Evolutionary conservation across 2,797 vertebrate species (phyloP).

Genomic region (Phalanger gymnotis): DNA sequence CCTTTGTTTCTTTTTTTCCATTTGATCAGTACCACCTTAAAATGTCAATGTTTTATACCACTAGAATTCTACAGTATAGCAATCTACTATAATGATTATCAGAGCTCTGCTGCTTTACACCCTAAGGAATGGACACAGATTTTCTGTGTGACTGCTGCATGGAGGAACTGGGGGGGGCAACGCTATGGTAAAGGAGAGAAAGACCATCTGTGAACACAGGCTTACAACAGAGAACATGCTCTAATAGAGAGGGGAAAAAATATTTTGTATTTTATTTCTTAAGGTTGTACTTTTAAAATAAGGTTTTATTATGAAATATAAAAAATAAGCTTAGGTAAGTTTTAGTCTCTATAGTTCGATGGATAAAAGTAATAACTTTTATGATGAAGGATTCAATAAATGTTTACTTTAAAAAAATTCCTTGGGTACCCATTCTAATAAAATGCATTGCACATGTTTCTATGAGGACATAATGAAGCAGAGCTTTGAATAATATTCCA

Average conservation of each 20-base stretch:
- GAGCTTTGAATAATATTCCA: background rate
- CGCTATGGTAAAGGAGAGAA: too few species aligned
- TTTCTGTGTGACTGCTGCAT: background rate
- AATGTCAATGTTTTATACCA: background rate
- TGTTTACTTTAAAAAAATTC: background rate
- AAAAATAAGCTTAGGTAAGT: background rate
- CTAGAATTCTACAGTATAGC: background rate
- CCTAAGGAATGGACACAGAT: background rate
- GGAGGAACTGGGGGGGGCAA: background rate
- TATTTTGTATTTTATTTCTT: background rate
- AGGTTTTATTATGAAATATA: background rate
- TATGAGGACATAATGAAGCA: constrained; percentile 19
- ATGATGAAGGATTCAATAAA: background rate
- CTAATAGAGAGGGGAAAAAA: background rate
- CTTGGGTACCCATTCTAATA: background rate
- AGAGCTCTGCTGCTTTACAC: background rate
- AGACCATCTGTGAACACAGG: background rate
- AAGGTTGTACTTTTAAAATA: background rate
- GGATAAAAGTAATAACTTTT: background rate
- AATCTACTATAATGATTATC: too few species aligned
- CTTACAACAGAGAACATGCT: background rate
- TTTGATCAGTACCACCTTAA: background rate
- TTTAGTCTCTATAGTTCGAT: background rate
- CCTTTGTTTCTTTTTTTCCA: background rate
- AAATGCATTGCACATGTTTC: background rate